A percentile compares a stretch with the other conserved stretches of the same genome.
Evolutionary conservation across 2,113 vertebrate species (phyloP).

Genomic region (Pachycephala philippinensis): DNA sequence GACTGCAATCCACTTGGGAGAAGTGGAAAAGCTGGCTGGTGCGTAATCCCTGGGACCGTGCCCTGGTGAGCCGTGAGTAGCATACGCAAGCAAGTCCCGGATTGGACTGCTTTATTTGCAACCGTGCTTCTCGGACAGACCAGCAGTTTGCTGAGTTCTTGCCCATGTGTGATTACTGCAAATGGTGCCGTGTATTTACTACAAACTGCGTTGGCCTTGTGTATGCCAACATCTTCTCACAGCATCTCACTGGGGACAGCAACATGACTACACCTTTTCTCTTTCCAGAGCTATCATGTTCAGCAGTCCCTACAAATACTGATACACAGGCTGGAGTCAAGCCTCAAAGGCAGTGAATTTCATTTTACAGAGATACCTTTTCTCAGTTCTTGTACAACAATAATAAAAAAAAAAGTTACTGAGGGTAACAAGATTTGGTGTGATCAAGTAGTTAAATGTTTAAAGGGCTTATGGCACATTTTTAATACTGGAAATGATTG

Average conservation of each 20-base stretch:
- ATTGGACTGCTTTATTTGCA: too few species aligned
- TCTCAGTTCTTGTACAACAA: not conserved
- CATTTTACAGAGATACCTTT: not conserved
- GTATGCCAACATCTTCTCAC: too few species aligned
- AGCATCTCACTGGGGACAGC: not conserved
- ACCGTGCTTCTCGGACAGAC: too few species aligned
- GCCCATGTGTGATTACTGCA: too few species aligned
- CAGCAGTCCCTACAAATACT: not conserved
- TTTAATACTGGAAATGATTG: not conserved
- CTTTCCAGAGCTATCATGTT: not conserved
- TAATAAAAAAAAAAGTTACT: not conserved
- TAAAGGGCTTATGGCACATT: not conserved
- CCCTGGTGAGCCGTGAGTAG: too few species aligned
- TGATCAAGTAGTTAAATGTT: not conserved
- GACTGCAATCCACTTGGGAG: too few species aligned
- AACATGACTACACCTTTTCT: fast-evolving
- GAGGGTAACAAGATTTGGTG: not conserved
- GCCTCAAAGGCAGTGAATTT: not conserved
- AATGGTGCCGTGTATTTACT: too few species aligned
- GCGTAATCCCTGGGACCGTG: too few species aligned
- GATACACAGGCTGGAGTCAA: not conserved
- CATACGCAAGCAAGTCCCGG: too few species aligned
- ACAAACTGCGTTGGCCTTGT: too few species aligned
- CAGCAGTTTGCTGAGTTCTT: too few species aligned
- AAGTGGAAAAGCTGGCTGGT: too few species aligned